Percentiles rank a stretch among this genome's conserved stretches.
phyloP scores from a whole-genome alignment of 2,113 vertebrate species.

The Oenanthe oenanthe region DNA sequence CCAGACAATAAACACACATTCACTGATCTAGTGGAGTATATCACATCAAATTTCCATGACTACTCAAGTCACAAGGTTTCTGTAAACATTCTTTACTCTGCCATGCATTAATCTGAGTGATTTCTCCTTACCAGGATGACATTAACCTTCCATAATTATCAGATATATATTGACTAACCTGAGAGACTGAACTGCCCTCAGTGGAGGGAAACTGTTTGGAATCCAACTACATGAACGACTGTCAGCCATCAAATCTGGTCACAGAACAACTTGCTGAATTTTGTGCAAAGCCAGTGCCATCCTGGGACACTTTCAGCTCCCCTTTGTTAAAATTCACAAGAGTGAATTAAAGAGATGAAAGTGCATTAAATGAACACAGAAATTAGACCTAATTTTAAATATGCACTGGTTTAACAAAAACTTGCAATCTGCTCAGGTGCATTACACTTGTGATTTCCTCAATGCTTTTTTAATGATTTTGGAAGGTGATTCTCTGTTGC shows the following conservation, averaged over 20 bases:
- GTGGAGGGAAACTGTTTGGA: accelerated
- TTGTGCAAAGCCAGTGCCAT: background rate
- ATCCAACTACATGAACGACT: background rate
- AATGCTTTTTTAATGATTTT: slow-evolving; percentile 46
- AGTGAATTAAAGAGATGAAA: slow-evolving; percentile 19
- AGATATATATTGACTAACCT: background rate
- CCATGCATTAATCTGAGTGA: background rate
- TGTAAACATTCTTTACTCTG: too few relatives aligned
- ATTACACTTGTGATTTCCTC: slow-evolving; percentile 30
- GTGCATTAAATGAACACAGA: slow-evolving; percentile 30
- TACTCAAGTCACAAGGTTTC: background rate
- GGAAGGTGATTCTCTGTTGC: slow-evolving; percentile 23
- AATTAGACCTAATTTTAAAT: slow-evolving; percentile 30
- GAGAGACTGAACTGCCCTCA: background rate
- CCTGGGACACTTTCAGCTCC: background rate
- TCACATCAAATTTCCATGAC: background rate
- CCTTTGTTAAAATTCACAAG: slow-evolving; percentile 12
- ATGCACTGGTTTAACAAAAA: background rate
- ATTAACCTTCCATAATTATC: background rate
- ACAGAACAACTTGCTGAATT: background rate
- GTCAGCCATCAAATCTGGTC: background rate
- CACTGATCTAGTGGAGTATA: background rate
- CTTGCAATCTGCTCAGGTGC: slow-evolving; percentile 48
- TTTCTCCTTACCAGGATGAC: background rate
- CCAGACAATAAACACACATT: background rate